Percentiles rank a stretch among this genome's conserved stretches.
These are phyloP conservation scores for Silurus meridionalis DNA, from an alignment of 2,113 vertebrate species.

Conservation along the genomic window DNA sequence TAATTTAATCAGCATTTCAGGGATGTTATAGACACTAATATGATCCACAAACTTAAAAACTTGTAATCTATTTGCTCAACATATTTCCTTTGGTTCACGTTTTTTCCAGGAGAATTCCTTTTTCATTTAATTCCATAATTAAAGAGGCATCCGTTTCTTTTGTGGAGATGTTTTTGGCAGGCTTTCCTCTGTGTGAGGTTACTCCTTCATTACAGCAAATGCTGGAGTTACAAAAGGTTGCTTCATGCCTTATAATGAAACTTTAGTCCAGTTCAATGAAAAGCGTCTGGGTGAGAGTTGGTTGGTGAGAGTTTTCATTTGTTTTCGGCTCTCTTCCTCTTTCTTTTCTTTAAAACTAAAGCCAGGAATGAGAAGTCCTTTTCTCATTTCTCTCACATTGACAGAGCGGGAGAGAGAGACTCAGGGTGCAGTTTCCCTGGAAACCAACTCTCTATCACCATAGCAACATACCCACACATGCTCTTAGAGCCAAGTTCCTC, in stretches of 20 bases:
- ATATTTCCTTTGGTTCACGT: background rate
- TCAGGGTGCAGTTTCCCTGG: constrained; percentile 66
- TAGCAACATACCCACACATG: constrained; percentile 60
- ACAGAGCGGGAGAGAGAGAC: background rate
- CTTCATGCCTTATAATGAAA: constrained; percentile 3
- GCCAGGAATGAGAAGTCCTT: constrained; percentile 57
- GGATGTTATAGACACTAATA: no score
- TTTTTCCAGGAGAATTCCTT: background rate
- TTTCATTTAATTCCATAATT: background rate
- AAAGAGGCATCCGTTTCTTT: background rate
- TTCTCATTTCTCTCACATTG: constrained; percentile 45
- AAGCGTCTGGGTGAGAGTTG: background rate
- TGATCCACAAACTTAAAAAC: no score
- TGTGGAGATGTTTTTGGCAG: background rate
- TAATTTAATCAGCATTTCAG: no score
- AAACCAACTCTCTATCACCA: constrained; percentile 63
- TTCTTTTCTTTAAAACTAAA: constrained; percentile 29
- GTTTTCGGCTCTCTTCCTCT: background rate
- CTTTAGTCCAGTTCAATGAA: background rate
- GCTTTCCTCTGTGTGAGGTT: background rate
- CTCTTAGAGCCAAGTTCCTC: constrained; percentile 49
- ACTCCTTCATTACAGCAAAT: background rate
- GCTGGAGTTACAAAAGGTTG: background rate
- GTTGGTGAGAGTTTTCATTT: background rate
- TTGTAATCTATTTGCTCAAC: background rate